Percentiles rank a stretch among this genome's conserved stretches.
phyloP scores from a whole-genome alignment of 1,140 invertebrate species.

The Leguminivora glycinivorella region DNA sequence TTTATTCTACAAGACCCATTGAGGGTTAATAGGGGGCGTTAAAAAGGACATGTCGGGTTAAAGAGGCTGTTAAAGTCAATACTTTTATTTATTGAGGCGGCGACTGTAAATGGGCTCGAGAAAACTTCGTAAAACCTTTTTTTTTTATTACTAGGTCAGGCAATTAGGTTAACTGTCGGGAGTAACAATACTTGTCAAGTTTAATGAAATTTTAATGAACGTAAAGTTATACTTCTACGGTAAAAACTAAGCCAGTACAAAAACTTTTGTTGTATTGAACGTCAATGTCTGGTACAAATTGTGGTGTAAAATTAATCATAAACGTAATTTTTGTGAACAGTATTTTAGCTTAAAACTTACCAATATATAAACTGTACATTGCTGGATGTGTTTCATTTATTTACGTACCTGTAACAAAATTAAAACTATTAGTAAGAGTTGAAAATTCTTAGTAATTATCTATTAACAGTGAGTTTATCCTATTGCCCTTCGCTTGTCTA shows the following conservation, averaged over 20 bases:
- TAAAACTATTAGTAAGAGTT: background rate
- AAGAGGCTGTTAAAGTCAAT: conserved; percentile 29
- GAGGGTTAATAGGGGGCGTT: background rate
- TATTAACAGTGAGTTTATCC: background rate
- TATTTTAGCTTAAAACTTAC: background rate
- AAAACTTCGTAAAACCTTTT: conserved; percentile 24
- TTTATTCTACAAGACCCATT: background rate
- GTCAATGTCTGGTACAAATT: too few relatives aligned
- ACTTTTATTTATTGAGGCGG: conserved; percentile 30
- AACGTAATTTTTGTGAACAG: background rate
- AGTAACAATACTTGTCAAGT: conserved; percentile 16
- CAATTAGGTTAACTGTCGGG: conserved; percentile 18
- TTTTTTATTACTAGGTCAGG: conserved; percentile 27
- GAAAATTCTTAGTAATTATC: background rate
- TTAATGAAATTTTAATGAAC: conserved; percentile 9
- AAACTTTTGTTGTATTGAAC: too few relatives aligned
- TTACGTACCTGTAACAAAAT: conserved; percentile 4
- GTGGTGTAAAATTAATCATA: too few relatives aligned
- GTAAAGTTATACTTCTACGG: background rate
- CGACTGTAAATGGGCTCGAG: conserved; percentile 15
- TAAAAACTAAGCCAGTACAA: background rate
- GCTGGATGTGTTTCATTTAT: background rate
- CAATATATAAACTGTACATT: background rate
- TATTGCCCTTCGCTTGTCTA: background rate
- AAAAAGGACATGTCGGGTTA: conserved; percentile 21